phyloP scores from a whole-genome alignment of 2,113 vertebrate species.

The Noctilio leporinus region DNA sequence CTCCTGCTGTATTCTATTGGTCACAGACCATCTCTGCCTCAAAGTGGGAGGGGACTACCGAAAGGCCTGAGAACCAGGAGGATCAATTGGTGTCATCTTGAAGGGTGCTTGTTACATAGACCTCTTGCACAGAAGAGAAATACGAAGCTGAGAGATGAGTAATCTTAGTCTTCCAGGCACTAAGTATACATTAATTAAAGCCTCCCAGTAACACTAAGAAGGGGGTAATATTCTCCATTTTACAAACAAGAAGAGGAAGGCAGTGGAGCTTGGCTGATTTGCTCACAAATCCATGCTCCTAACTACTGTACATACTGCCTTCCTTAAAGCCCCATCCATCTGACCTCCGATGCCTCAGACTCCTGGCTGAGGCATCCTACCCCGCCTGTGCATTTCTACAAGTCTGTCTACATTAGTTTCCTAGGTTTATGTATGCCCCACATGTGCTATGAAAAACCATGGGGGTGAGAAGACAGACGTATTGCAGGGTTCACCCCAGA shows the following conservation, averaged over 20 bases:
- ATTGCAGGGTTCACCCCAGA: background rate
- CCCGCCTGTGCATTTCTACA: background rate
- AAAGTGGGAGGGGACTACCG: background rate
- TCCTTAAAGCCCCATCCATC: background rate
- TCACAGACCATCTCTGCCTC: background rate
- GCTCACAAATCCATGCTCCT: background rate
- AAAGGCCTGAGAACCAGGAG: background rate
- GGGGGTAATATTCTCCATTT: background rate
- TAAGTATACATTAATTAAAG: background rate
- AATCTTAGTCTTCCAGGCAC: background rate
- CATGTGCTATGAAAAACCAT: rapidly evolving
- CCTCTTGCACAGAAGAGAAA: background rate
- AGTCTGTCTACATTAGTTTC: background rate
- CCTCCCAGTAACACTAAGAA: background rate
- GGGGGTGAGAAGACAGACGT: background rate
- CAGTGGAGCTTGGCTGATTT: background rate
- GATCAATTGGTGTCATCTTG: background rate
- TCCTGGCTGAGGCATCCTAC: background rate
- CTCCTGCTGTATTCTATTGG: background rate
- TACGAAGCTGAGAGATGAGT: background rate
- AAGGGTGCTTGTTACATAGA: background rate
- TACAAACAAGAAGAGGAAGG: background rate
- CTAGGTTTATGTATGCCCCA: background rate
- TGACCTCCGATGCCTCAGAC: background rate
- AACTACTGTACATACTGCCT: background rate